These are phyloP conservation scores for Hucho hucho DNA, from an alignment of 2,113 vertebrate species.

Conservation along the genomic window DNA sequence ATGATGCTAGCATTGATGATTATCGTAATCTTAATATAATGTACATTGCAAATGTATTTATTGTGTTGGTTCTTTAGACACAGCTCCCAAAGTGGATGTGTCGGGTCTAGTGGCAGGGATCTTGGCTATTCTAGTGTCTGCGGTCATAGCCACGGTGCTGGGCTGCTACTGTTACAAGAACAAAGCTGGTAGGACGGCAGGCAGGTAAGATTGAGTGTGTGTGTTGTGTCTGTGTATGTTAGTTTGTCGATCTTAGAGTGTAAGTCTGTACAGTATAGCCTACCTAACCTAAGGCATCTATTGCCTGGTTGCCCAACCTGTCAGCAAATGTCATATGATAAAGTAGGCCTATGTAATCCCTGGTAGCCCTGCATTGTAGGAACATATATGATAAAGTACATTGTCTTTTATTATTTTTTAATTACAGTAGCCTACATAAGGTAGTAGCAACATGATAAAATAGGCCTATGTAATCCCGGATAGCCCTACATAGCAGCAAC, in stretches of 20 bases:
- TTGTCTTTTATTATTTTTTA: too few species aligned
- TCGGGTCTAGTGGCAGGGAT: conserved; percentile 69
- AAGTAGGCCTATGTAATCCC: too few species aligned
- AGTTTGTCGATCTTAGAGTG: neutral
- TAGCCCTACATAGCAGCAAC: too few species aligned
- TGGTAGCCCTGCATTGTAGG: too few species aligned
- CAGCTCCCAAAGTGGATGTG: conserved; percentile 51
- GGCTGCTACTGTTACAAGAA: conserved; percentile 71
- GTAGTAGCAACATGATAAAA: too few species aligned
- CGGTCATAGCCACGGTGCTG: conserved; percentile 59
- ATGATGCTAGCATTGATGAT: neutral
- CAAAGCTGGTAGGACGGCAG: conserved; percentile 23
- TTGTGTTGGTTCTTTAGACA: conserved; percentile 35
- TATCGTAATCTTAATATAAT: neutral
- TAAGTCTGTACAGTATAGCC: too few species aligned
- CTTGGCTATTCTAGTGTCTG: conserved; percentile 48
- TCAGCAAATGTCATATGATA: too few species aligned
- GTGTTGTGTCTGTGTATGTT: neutral
- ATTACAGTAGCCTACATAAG: too few species aligned
- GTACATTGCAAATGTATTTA: neutral
- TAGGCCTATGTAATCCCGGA: too few species aligned
- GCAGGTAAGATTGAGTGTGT: conserved; percentile 40
- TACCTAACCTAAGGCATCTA: too few species aligned
- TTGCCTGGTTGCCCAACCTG: too few species aligned
- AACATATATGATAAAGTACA: too few species aligned